Evolutionary conservation across 2,113 vertebrate species (phyloP).

Genomic region (Etia nguti): DNA sequence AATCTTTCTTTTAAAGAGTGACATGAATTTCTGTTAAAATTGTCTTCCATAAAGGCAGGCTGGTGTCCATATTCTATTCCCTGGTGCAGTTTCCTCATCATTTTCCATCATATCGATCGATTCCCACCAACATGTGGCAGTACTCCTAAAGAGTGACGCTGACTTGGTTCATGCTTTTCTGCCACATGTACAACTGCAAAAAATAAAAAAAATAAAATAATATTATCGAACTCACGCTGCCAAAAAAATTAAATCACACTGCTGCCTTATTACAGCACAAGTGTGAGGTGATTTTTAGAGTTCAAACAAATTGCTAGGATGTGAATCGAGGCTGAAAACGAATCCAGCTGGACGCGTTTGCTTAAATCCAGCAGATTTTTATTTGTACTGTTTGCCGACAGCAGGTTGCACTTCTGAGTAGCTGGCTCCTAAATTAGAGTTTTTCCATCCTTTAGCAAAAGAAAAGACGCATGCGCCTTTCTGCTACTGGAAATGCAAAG

Average conservation of each 20-base stretch:
- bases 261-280: neutral
- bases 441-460: neutral
- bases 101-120: neutral
- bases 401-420: neutral
- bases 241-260: neutral
- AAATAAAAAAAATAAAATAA: neutral
- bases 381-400: fast-evolving
- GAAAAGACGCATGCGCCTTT: fast-evolving
- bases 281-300: neutral
- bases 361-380: neutral
- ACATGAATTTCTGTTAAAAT: neutral
- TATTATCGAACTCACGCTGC: neutral
- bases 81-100: neutral
- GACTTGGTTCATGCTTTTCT: neutral
- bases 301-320: neutral
- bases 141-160: neutral
- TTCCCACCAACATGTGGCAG: neutral
- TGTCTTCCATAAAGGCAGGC: fast-evolving
- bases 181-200: neutral
- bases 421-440: neutral
- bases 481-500: neutral
- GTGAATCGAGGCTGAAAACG: fast-evolving
- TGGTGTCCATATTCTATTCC: neutral
- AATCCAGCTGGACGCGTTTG: neutral
- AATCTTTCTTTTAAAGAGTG: neutral